A percentile compares a stretch with the other conserved stretches of the same genome.
phyloP scores from a whole-genome alignment of 2,888 invertebrate genomes.

The Steinernema carpocapsae region DNA sequence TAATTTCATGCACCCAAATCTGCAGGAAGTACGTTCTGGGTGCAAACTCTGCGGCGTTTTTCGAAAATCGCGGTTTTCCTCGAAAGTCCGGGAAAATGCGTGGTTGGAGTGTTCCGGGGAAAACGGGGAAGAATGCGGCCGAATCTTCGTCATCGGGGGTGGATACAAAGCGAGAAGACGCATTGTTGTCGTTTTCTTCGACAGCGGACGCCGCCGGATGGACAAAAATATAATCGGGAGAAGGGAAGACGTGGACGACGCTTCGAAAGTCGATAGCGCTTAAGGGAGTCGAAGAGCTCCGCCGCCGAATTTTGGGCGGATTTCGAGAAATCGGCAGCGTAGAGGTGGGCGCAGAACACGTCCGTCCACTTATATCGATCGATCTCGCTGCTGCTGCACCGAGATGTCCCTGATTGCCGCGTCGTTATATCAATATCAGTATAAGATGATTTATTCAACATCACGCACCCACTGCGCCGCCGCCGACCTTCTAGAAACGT shows the following conservation, averaged over 20 bases:
- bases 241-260: too few relatives aligned
- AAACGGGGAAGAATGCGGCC: too few relatives aligned
- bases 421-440: constrained; percentile 29
- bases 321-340: neutral
- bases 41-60: neutral
- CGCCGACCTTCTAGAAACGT: too few relatives aligned
- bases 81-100: too few relatives aligned
- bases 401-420: constrained; percentile 23
- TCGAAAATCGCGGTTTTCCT: too few relatives aligned
- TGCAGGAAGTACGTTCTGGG: neutral
- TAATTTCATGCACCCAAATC: neutral
- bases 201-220: too few relatives aligned
- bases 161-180: too few relatives aligned
- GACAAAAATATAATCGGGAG: too few relatives aligned
- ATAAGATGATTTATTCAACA: neutral
- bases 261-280: neutral
- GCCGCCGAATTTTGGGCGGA: neutral
- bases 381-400: neutral
- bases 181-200: too few relatives aligned
- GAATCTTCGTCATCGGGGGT: too few relatives aligned
- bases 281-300: neutral
- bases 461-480: too few relatives aligned
- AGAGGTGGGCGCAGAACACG: neutral
- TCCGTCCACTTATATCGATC: neutral
- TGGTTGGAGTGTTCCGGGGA: too few relatives aligned